A percentile compares a stretch with the other conserved stretches of the same genome.
Evolutionary conservation across 2,113 vertebrate genomes (phyloP).

Genomic region (Ciconia stormi): DNA sequence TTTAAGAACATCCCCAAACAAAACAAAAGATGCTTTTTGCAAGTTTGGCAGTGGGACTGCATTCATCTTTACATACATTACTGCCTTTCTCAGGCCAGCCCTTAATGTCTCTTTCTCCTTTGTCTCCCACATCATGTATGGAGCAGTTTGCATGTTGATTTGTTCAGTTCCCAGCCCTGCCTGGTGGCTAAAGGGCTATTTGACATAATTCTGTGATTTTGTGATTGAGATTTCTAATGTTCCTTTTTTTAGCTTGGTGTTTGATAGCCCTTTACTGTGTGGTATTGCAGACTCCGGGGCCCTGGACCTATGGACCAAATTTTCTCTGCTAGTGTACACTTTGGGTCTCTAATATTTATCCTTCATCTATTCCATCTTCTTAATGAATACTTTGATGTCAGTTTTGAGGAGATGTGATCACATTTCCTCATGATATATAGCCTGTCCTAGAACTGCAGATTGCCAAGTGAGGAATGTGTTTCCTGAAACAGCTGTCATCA

Average conservation of each 20-base stretch:
- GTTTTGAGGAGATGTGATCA: constrained; percentile 9
- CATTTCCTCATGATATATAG: neutral
- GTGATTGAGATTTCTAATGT: neutral
- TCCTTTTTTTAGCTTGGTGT: neutral
- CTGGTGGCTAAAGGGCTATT: neutral
- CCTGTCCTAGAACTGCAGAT: neutral
- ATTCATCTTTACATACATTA: neutral
- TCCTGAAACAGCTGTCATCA: neutral
- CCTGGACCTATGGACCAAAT: neutral
- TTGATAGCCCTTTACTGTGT: neutral
- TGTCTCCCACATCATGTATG: neutral
- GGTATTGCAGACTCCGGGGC: neutral
- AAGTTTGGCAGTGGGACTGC: neutral
- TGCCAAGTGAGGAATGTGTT: neutral
- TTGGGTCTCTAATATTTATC: neutral
- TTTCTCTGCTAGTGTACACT: neutral
- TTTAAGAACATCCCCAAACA: neutral
- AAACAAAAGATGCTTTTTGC: neutral
- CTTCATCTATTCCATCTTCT: neutral
- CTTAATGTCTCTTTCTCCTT: neutral
- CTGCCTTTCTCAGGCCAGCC: neutral
- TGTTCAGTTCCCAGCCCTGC: neutral
- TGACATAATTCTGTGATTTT: constrained; percentile 5
- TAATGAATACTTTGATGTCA: constrained; percentile 12
- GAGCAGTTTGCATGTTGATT: neutral